Conservation (phyloP, 2,797 vertebrate species). For the Pangasius macronema region DNA sequence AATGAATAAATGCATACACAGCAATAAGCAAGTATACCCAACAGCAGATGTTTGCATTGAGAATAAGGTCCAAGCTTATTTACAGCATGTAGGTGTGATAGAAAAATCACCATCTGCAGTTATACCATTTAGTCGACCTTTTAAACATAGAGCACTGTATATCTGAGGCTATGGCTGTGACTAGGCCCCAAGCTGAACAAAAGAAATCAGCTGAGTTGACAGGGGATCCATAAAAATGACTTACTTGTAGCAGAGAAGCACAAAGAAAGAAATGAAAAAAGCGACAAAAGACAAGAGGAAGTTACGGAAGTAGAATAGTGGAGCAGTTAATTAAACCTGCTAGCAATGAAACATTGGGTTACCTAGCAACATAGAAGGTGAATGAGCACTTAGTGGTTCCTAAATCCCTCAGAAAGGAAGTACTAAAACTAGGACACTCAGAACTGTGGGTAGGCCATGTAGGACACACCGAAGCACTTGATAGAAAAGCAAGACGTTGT, state of each 20-base stretch:
- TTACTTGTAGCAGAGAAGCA: neutral
- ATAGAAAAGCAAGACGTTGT: neutral
- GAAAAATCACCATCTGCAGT: neutral
- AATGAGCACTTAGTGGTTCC: neutral
- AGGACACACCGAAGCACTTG: neutral
- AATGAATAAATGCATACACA: neutral
- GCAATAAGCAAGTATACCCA: neutral
- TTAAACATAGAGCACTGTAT: neutral
- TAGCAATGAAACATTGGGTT: neutral
- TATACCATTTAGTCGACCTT: neutral
- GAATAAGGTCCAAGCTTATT: neutral
- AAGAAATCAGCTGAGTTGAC: neutral
- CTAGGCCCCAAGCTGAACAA: neutral
- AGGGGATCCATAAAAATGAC: neutral
- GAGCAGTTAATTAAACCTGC: neutral
- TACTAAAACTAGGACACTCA: slow-evolving; percentile 14
- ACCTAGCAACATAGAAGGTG: neutral
- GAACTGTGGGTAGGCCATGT: neutral
- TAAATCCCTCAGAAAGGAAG: neutral
- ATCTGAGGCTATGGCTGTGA: neutral
- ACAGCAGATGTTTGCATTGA: neutral
- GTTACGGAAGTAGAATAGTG: neutral
- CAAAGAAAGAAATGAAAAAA: neutral
- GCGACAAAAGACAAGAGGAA: neutral
- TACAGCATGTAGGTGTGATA: neutral